Evolutionary conservation across 2,797 vertebrate genomes (phyloP), one percentile per base, ranked within the genome.

Genomic region (Lithobates pipiens): DNA sequence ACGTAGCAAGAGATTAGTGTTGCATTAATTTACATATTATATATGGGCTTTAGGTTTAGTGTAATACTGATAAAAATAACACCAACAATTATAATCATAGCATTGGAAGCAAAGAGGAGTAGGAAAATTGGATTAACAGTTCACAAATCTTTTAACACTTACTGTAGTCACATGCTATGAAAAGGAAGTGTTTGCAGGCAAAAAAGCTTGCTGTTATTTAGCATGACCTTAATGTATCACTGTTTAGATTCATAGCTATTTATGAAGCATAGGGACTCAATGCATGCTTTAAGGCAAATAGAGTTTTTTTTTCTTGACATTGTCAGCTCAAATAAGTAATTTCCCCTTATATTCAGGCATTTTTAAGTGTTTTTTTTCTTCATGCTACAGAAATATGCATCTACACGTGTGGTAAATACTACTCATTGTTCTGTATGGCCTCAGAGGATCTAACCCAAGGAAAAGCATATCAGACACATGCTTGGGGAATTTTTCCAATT

Each of bases 211-310:
- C 25, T 65, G 68, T 46, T 84, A 71, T 67, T 79, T 79, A 79
- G 61, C 69, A 65, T 42, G 39, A 32, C 42, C 54, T 57, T 80
- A 76, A 76, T 76, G 50, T 21, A 61, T 77, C 69, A 71, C 72
- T 76, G 78, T 76, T 85, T 21, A 76, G 78, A 42, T 76, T 70
- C 46, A 32, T 46, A 76, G 73, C 83, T 63, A 84, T 44, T 71
- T 81, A 76, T 86, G 78, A 81, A 86, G 84, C 34, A 71, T 76
- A 77, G 15, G 13, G 10, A 46, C 76, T 76, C 65, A 74, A 77
- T 81, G 72, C 78, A 80, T 34, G 84, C 84, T 81, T 81, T 46
- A 70, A 81, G 78, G 84, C 84, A 85, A 85, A 76, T 71, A 46
- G 39, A 63, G 65, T 81, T 85, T 85, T n/a, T 80, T 85, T 85